Conservation (phyloP, 2,113 vertebrate species). For the Uropsilus gracilis region DNA sequence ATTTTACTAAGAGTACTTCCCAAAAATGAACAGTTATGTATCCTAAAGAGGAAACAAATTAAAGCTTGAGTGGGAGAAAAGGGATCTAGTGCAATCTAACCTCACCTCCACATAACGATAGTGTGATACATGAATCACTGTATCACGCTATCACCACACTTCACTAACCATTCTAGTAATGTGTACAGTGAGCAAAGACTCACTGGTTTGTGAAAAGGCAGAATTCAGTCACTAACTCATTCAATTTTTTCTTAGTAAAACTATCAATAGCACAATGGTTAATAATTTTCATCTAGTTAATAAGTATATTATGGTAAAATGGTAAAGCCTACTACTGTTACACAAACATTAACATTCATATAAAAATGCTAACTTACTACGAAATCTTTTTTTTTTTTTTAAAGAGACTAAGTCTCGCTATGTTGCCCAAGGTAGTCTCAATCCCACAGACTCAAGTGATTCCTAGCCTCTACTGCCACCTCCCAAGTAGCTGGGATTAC, state of each 20-base stretch:
- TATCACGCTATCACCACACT: background rate
- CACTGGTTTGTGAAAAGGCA: background rate
- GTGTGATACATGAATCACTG: background rate
- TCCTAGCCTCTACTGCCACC: no score
- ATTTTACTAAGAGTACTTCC: slow-evolving; percentile 10
- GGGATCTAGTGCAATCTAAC: background rate
- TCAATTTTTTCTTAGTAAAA: slow-evolving; percentile 30
- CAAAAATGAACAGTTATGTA: background rate
- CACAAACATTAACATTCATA: background rate
- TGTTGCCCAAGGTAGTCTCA: no score
- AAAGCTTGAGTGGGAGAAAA: background rate
- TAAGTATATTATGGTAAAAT: background rate
- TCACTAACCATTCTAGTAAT: background rate
- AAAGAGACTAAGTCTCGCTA: no score
- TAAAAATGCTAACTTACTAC: background rate
- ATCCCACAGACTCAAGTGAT: no score
- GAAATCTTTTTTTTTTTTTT: background rate
- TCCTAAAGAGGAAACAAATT: background rate
- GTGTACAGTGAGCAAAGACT: background rate
- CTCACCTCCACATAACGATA: background rate
- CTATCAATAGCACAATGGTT: background rate
- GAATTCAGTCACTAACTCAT: background rate
- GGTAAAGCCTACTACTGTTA: background rate
- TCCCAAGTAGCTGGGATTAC: no score
- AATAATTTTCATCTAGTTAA: slow-evolving; percentile 1